These are phyloP conservation scores for Clepsis dumicolana DNA, from an alignment of 2,888 invertebrate genomes.

Conservation along the genomic window DNA sequence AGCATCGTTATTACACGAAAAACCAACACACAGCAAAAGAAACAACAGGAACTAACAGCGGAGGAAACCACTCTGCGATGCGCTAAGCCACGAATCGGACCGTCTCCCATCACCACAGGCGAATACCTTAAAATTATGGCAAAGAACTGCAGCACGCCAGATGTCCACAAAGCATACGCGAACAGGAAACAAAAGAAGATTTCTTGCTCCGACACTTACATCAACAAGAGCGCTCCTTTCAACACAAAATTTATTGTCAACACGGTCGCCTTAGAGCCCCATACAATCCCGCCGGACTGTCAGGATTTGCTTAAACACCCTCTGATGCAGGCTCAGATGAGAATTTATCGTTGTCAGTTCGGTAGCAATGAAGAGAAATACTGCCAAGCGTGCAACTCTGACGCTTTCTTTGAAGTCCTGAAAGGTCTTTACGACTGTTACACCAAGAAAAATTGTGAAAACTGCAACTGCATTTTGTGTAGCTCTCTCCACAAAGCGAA, in stretches of 20 bases:
- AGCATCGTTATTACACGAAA: not conserved
- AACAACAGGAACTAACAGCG: not conserved
- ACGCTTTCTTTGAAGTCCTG: constrained; percentile 78
- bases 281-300: constrained; percentile 7
- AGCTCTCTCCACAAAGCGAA: constrained; percentile 56
- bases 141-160: constrained; percentile 1
- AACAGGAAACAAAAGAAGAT: not conserved
- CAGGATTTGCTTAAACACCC: constrained; percentile 12
- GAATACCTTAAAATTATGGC: constrained; percentile 3
- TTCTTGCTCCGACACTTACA: not conserved
- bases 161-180: not conserved
- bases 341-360: constrained; percentile 63
- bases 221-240: not conserved
- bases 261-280: not conserved
- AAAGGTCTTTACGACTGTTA: constrained; percentile 75
- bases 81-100: not conserved
- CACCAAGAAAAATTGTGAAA: constrained; percentile 71
- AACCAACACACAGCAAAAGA: not conserved
- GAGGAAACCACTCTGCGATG: not conserved
- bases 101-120: not conserved
- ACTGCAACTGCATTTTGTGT: constrained; percentile 71
- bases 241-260: constrained; percentile 5
- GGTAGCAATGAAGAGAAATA: constrained; percentile 60
- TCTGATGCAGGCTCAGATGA: constrained; percentile 24
- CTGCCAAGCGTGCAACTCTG: constrained; percentile 73